Percentiles rank a stretch among this genome's conserved stretches.
Conservation (phyloP, 1,140 invertebrate genomes). For the Bombus confusus region DNA sequence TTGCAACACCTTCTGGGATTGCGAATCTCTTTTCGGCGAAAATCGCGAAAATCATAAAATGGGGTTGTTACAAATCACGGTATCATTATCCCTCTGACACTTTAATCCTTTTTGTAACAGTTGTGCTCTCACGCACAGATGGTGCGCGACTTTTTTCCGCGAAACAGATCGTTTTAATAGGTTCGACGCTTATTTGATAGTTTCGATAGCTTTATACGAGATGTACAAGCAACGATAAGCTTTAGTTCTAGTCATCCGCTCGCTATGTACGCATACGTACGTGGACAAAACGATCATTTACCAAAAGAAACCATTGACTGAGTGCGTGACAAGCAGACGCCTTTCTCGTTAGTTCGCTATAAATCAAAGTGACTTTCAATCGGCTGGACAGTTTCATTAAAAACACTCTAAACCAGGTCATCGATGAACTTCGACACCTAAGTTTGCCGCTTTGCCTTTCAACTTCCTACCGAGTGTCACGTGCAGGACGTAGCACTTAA, state of each 20-base stretch:
- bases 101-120: neutral
- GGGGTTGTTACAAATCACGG: neutral
- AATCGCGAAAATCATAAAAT: neutral
- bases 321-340: neutral
- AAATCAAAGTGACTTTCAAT: slow-evolving; percentile 44
- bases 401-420: slow-evolving; percentile 54
- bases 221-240: neutral
- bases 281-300: no score
- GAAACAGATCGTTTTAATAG: neutral
- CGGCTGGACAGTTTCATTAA: slow-evolving; percentile 42
- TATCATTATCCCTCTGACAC: neutral
- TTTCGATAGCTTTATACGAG: neutral
- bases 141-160: neutral
- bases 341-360: neutral
- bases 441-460: slow-evolving; percentile 49
- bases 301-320: neutral
- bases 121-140: neutral
- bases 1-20: slow-evolving; percentile 16
- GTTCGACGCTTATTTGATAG: neutral
- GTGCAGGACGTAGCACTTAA: slow-evolving; percentile 55
- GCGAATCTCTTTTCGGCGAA: neutral
- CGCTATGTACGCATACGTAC: no score
- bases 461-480: slow-evolving; percentile 48
- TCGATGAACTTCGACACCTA: slow-evolving; percentile 52
- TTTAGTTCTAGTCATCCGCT: neutral